These are phyloP conservation scores for Heliconius eleuchia DNA, from an alignment of 1,140 invertebrate species.

Conservation along the genomic window DNA sequence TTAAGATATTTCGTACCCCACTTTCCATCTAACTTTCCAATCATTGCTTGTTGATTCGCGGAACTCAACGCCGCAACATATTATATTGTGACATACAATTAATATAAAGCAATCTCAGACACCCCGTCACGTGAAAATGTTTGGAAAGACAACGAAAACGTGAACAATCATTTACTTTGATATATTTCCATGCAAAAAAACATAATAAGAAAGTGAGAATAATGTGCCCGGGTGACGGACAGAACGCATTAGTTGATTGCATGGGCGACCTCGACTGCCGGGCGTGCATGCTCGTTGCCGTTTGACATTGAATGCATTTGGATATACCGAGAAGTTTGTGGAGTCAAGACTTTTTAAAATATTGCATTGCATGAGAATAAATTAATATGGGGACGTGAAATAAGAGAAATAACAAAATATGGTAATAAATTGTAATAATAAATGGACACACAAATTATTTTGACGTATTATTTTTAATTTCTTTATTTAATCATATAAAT, in stretches of 20 bases:
- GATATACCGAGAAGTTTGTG: background rate
- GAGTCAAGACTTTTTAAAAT: background rate
- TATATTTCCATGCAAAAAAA: conserved; percentile 7
- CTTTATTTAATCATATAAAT: background rate
- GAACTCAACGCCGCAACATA: too few species aligned
- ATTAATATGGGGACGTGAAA: background rate
- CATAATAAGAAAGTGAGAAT: conserved; percentile 1
- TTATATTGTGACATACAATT: too few species aligned
- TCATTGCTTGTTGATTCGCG: too few species aligned
- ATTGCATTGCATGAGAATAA: background rate
- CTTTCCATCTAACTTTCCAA: too few species aligned
- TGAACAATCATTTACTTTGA: background rate
- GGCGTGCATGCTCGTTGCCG: background rate
- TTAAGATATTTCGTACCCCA: too few species aligned
- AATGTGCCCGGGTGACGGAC: conserved; percentile 17
- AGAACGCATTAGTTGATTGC: conserved; percentile 26
- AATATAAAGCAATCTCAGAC: too few species aligned
- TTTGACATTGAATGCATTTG: conserved; percentile 8
- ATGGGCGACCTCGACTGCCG: conserved; percentile 18
- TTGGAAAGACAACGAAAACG: background rate
- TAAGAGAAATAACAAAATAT: background rate
- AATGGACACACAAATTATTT: too few species aligned
- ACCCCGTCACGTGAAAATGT: too few species aligned
- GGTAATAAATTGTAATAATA: too few species aligned
- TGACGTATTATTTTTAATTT: too few species aligned